Evolutionary conservation across 2,888 invertebrate genomes (phyloP), one percentile per base, ranked within the genome.

Genomic region (Tenthredo notha): DNA sequence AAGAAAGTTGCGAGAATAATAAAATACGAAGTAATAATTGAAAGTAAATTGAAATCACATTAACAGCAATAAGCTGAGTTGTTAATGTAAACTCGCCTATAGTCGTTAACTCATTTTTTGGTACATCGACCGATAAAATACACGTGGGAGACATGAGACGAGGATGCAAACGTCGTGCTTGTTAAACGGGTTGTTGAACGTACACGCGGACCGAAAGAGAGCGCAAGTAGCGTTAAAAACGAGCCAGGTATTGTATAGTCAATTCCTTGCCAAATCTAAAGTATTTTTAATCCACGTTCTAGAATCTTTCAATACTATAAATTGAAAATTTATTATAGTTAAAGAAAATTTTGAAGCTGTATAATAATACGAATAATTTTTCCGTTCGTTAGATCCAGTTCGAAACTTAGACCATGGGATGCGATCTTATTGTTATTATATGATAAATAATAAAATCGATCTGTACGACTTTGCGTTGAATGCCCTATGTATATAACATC

Each of bases 211-310:
- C 18, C 70, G 70, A 70, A 37, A 33, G 70, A 37, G 70, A 70
- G 61, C 61, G 61, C 61, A 12, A 61, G 61, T 37, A 70, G 70
- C 70, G 33, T 70, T 25, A 70, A 33, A 70, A 70, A 37, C 18
- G 70, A 70, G 1, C 70, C 61, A 61, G 61, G 61, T 61, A 25
- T 25, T 12, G 61, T 25, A 61, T 61, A 61, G 61, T 21, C 61
- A 12, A 61, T 61, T 61, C 25, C 61, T 1, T 25, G 61, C 25
- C 21, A 21, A 25, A 61, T 9, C 21, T 3, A 10, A 25, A 4
- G 12, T 25, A 21, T 21, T 25, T 25, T 25, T 12, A 61, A 21
- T 21, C 0, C 3, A 25, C 58, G 25, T 21, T 61, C 25, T 61
- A 21, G 25, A 61, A 61, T 21, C 61, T 61, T 25, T 0, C 10